These are phyloP conservation scores for Ficedula albicollis DNA, from an alignment of 2,797 vertebrate genomes.

Conservation along the genomic window DNA sequence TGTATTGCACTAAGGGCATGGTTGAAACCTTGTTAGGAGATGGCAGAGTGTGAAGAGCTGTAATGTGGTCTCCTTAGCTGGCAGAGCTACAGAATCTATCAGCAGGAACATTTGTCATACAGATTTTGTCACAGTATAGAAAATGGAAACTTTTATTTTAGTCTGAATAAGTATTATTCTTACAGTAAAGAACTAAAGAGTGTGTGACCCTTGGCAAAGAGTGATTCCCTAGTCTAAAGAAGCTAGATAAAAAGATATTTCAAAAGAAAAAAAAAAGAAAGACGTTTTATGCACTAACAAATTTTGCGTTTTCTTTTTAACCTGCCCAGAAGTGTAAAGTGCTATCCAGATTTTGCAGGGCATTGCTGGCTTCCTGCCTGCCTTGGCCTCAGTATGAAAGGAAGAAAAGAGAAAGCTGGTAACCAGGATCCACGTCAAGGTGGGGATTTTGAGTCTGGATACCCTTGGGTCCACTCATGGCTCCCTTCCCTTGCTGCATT, in stretches of 20 bases:
- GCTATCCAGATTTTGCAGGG: neutral
- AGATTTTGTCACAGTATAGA: neutral
- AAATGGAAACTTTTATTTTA: neutral
- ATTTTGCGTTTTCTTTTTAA: neutral
- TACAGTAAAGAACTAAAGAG: neutral
- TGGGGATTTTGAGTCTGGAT: neutral
- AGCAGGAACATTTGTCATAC: neutral
- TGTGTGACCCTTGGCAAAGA: neutral
- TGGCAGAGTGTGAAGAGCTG: neutral
- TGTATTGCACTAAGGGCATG: neutral
- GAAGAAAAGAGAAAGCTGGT: neutral
- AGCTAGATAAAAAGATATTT: neutral
- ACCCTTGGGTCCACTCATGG: neutral
- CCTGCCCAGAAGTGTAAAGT: neutral
- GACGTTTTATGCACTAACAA: neutral
- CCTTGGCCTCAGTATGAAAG: neutral
- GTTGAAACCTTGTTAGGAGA: neutral
- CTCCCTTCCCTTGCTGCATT: neutral
- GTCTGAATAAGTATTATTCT: neutral
- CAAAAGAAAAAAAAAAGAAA: neutral
- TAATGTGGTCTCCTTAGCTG: neutral
- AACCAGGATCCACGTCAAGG: neutral
- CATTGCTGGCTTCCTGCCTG: neutral
- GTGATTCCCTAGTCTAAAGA: neutral
- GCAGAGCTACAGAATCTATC: neutral